Base-by-base conservation (phyloP, 2,888 invertebrate genomes). In the Phalera bucephala region DNA sequence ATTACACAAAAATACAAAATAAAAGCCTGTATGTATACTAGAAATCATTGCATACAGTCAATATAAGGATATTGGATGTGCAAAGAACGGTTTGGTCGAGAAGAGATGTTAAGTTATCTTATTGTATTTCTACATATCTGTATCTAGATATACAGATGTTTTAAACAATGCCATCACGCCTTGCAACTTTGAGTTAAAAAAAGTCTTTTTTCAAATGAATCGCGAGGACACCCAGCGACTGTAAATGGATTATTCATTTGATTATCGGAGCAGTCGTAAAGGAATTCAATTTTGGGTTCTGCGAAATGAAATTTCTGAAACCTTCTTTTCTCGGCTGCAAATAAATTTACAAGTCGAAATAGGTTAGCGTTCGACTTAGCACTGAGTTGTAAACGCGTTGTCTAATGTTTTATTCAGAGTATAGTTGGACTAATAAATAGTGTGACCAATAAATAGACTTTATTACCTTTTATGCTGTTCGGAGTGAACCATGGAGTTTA, bases 201-300 rank as follows among this genome's bases (percentile, higher is more conserved):
- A 6, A 3, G 3, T 12, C 3, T 27, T 14, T 27, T 2, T 14
- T 27, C 27, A 14, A 27, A 9, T 14, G n/a, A 27, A 14, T 14
- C 27, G 27, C 27, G 31, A 13, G 22, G 31, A 65, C 66, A 58
- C 61, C 59, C 64, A 56, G 43, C 56, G 45, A 40, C 62, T 55
- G 62, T 76, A 83, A 86, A 75, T 80, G 67, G 79, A 84, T 84
- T 82, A 83, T 80, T 84, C 80, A 86, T 82, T 82, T 77, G 80
- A 83, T 85, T 86, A 84, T 79, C 59, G 81, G 60, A 72, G 72
- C 75, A 79, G 72, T 76, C 78, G 80, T 73, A 72, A 72, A 79
- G 71, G 67, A 84, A 86, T 81, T 82, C 80, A 78, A 86, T 86
- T 85, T 82, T 71, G 63, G 72, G 66, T 77, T 72, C 68, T 49